Conservation (phyloP, 2,888 invertebrate species). For the Busseola fusca region DNA sequence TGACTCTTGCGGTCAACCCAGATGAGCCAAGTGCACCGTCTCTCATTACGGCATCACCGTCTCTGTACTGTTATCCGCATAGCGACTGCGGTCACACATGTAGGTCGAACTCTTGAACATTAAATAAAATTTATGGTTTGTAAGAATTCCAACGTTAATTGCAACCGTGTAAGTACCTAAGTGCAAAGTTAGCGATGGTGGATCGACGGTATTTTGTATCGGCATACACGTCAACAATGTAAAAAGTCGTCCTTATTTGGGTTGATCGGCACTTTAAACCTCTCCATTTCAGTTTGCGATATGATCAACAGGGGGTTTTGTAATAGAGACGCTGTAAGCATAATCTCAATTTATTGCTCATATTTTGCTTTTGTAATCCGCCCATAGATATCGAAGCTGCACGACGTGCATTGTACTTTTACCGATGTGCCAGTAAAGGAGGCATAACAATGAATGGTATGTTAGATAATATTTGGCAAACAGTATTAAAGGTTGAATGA, state of each 20-base stretch:
- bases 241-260: slow-evolving; percentile 20
- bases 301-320: slow-evolving; percentile 31
- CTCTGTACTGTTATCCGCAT: slow-evolving; percentile 84
- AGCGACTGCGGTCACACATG: slow-evolving; percentile 79
- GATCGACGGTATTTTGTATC: slow-evolving; percentile 42
- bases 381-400: slow-evolving; percentile 27
- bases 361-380: slow-evolving; percentile 40
- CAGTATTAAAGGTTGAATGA: slow-evolving; percentile 20
- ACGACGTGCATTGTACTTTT: slow-evolving; percentile 49
- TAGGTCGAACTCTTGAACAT: slow-evolving; percentile 82
- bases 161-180: slow-evolving; percentile 53
- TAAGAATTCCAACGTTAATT: slow-evolving; percentile 78
- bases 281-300: slow-evolving; percentile 37
- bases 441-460: slow-evolving; percentile 29
- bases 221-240: slow-evolving; percentile 18
- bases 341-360: slow-evolving; percentile 38
- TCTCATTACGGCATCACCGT: slow-evolving; percentile 69
- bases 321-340: slow-evolving; percentile 38
- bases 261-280: slow-evolving; percentile 18
- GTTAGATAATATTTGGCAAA: slow-evolving; percentile 33
- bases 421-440: slow-evolving; percentile 18
- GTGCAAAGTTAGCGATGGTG: slow-evolving; percentile 41
- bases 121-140: slow-evolving; percentile 82
- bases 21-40: slow-evolving; percentile 72
- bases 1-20: slow-evolving; percentile 81